Evolutionary conservation across 1,140 invertebrate species (phyloP).

Genomic region (Caerostris extrusa): DNA sequence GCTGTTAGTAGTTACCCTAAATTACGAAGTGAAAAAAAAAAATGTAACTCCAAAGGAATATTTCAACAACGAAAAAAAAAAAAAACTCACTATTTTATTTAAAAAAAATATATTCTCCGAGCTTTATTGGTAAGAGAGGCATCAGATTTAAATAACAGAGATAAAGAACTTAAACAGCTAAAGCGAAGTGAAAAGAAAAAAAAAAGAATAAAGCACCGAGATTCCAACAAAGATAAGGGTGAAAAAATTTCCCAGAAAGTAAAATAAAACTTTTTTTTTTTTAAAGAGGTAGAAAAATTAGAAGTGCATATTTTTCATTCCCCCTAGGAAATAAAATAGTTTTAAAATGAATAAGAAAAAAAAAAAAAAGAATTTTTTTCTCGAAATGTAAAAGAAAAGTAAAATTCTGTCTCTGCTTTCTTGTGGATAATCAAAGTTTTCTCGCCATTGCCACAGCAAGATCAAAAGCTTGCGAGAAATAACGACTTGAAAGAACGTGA

Average conservation of each 20-base stretch:
- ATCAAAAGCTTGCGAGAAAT: neutral
- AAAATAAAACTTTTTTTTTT: neutral
- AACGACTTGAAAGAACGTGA: constrained; percentile 1
- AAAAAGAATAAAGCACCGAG: neutral
- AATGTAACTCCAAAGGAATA: neutral
- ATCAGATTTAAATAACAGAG: constrained; percentile 26
- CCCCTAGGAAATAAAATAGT: constrained; percentile 5
- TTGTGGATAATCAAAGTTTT: constrained; percentile 11
- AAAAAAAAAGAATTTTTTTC: neutral
- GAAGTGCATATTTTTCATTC: neutral
- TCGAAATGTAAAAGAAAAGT: neutral
- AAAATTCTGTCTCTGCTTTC: constrained; percentile 11
- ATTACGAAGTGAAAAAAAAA: neutral
- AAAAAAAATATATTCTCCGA: neutral
- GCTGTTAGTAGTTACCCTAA: no score
- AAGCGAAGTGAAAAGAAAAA: neutral
- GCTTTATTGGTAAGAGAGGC: neutral
- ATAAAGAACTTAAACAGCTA: constrained; percentile 16
- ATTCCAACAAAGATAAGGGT: neutral
- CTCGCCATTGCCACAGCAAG: neutral
- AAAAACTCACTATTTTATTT: neutral
- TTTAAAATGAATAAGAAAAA: neutral
- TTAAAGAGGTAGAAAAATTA: neutral
- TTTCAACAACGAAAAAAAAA: neutral
- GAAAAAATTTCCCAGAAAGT: neutral